These are phyloP conservation scores for Drosophila teissieri DNA, from an alignment of 1,140 invertebrate genomes.

Conservation along the genomic window DNA sequence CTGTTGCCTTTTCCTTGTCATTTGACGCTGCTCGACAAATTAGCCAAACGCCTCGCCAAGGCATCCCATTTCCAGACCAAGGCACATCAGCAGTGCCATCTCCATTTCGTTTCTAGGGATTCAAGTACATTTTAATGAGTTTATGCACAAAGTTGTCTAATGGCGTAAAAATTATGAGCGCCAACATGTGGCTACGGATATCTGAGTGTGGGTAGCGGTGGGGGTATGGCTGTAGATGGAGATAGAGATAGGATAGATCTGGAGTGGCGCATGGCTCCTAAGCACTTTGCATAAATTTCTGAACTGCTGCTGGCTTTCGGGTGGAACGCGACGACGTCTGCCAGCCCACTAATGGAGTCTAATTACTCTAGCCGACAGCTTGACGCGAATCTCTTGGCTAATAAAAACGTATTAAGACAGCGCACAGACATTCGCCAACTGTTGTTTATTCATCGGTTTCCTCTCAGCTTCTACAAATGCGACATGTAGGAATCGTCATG, in stretches of 20 bases:
- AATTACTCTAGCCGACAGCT: constrained; percentile 66
- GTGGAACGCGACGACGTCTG: constrained; percentile 37
- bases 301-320: constrained; percentile 11
- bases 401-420: constrained; percentile 74
- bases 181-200: constrained; percentile 50
- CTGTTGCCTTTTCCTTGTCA: constrained; percentile 58
- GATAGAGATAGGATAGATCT: constrained; percentile 37
- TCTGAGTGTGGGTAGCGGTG: constrained; percentile 4
- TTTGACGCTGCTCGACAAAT: constrained; percentile 74
- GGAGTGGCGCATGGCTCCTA: constrained; percentile 30
- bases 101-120: constrained; percentile 62
- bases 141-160: constrained; percentile 77
- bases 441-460: constrained; percentile 62
- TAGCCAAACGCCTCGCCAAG: constrained; percentile 61
- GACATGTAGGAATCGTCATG: constrained; percentile 24
- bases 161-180: constrained; percentile 80
- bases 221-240: constrained; percentile 12
- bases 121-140: constrained; percentile 82
- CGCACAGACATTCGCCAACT: constrained; percentile 41
- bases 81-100: constrained; percentile 33
- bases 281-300: constrained; percentile 72
- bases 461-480: constrained; percentile 14
- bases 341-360: constrained; percentile 70
- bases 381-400: constrained; percentile 57
- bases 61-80: constrained; percentile 37